Evolutionary conservation across 92 coral and sea anemone species (phyloP), one percentile per base, ranked within the genome.

Genomic region (Porites evermanni): DNA sequence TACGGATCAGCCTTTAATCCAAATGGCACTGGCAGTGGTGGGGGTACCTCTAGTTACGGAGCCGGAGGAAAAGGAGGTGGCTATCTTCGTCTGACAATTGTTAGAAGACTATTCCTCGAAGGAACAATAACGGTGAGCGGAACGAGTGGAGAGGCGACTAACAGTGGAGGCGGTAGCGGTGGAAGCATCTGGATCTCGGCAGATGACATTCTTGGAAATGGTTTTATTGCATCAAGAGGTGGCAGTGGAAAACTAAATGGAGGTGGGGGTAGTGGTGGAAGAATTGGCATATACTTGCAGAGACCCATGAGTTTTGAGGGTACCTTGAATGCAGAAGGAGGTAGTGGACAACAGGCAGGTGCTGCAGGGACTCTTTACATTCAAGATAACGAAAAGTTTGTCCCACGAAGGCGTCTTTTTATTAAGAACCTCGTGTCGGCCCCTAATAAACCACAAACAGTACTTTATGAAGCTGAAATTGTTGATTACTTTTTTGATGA

Each of bases 241-340:
- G 99, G 99, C 21, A 69, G 78, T 80, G 98, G 97, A 12, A 75
- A 89, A 23, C 89, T 91, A 13, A 20, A 44, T 5, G 98, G 98
- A 71, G 99, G 99, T 12, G 99, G 99, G 38, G 99, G 99, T 8
- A 97, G 99, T 79, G 99, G 99, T 61, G 99, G 99, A 7, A 93
- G 99, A 6, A 89, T 97, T 84, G 98, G 82, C 66, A 29, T 93
- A 53, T 93, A 88, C 82, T 80, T 96, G 53, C 78, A 85, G 47
- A 86, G 81, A 64, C 58, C 80, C 14, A 83, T 97, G 77, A 74
- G 92, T 63, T 97, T 93, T 89, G 98, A 97, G 82, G 99, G 99
- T 9, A 68, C 52, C 2, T 90, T 97, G 44, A 56, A 79, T 59
- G 86, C 98, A 58, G 66, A 66, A 52, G 99, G 99, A n/a, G 87